Conservation (phyloP, 2,113 vertebrate species). For the Muntiacus reevesi region DNA sequence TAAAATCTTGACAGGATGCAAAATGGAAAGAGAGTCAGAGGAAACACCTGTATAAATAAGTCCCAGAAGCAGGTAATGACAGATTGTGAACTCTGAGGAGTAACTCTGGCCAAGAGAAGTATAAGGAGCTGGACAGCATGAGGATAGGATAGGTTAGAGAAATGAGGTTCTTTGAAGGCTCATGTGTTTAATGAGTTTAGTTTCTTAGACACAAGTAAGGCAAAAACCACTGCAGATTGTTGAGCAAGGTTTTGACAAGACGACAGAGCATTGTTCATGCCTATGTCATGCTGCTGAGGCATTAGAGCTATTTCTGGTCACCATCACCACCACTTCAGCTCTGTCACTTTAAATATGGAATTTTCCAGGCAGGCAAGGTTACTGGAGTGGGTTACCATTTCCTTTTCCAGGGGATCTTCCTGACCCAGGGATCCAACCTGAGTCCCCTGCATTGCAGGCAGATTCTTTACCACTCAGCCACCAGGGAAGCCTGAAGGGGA, state of each 20-base stretch:
- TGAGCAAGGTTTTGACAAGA: not conserved
- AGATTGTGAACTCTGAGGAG: not conserved
- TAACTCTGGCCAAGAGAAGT: not conserved
- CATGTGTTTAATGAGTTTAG: not conserved
- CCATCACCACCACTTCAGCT: not conserved
- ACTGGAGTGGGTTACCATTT: not conserved
- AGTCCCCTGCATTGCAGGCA: not conserved
- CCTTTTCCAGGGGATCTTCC: not conserved
- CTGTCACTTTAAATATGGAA: not conserved
- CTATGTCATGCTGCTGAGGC: not conserved
- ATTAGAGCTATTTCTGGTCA: not conserved
- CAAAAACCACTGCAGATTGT: not conserved
- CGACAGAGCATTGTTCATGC: not conserved
- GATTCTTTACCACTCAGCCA: not conserved
- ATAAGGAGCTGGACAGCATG: not conserved
- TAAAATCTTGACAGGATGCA: conserved; percentile 9
- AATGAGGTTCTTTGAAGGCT: not conserved
- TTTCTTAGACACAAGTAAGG: not conserved
- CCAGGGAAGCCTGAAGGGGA: not conserved
- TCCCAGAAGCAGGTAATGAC: not conserved
- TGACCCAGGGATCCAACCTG: not conserved
- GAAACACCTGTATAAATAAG: conserved; percentile 11
- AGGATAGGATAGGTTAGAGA: not conserved
- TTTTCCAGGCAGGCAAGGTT: not conserved
- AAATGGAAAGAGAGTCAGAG: not conserved